Evolutionary conservation across 2,888 invertebrate genomes (phyloP).

Genomic region (Hydropsyche betteni): DNA sequence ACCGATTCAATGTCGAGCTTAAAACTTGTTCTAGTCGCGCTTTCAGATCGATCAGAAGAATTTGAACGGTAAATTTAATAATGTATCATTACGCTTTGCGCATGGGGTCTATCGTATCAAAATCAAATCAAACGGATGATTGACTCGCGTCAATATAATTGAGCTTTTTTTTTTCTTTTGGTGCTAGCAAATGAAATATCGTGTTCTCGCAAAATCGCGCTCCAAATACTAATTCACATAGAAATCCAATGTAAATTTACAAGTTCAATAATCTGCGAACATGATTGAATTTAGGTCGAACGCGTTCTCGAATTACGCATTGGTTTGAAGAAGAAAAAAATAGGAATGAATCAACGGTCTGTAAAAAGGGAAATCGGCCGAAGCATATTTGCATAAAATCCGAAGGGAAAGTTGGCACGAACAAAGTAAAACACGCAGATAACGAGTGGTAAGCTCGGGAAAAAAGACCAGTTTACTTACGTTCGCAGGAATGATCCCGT

Average conservation of each 20-base stretch:
- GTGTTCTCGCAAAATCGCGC: not conserved
- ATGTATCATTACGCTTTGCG: not conserved
- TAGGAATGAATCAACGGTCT: constrained; percentile 28
- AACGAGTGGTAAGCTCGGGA: too few species aligned
- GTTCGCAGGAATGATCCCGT: too few species aligned
- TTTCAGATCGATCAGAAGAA: not conserved
- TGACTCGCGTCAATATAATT: not conserved
- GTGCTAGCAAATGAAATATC: not conserved
- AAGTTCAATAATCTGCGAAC: constrained; percentile 24
- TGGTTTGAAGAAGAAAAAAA: constrained; percentile 13
- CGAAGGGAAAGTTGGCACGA: constrained; percentile 40
- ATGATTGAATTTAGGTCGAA: constrained; percentile 28
- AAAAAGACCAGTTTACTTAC: too few species aligned
- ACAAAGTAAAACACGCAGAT: constrained; percentile 30
- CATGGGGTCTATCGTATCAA: too few species aligned
- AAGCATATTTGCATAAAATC: constrained; percentile 49
- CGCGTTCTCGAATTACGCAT: constrained; percentile 29
- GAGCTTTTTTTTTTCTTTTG: not conserved
- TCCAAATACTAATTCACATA: constrained; percentile 1
- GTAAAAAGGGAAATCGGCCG: constrained; percentile 43
- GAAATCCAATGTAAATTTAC: constrained; percentile 18
- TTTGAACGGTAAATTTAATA: constrained; percentile 30
- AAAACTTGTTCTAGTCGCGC: constrained; percentile 18
- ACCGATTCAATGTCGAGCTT: constrained; percentile 5
- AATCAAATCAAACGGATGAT: constrained; percentile 1